A percentile compares a stretch with the other conserved stretches of the same genome.
Evolutionary conservation across 1,140 invertebrate genomes (phyloP).

Genomic region (Octopus sinensis): DNA sequence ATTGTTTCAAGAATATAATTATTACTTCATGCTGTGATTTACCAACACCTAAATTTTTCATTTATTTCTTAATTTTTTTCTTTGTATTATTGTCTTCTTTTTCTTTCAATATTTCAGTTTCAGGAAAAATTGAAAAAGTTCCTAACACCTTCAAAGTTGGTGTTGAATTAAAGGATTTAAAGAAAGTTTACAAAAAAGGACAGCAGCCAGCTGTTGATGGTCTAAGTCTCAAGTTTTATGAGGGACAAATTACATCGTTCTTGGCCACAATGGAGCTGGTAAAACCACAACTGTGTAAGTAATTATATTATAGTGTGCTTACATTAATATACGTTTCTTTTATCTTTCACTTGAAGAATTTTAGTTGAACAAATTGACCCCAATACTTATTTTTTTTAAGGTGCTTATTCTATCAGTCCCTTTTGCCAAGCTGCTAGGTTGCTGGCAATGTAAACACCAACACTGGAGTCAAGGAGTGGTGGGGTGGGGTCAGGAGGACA

Average conservation of each 20-base stretch:
- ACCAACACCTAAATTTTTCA: not conserved
- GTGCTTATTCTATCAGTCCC: too few species aligned
- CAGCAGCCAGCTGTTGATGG: slow-evolving; percentile 66
- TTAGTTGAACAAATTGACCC: too few species aligned
- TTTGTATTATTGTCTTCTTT: too few species aligned
- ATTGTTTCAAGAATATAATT: not conserved
- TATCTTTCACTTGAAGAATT: too few species aligned
- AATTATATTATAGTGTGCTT: not conserved
- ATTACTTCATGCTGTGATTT: not conserved
- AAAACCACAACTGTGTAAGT: slow-evolving; percentile 67
- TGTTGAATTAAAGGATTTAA: slow-evolving; percentile 65
- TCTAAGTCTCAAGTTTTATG: slow-evolving; percentile 64
- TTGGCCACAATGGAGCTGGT: slow-evolving; percentile 68
- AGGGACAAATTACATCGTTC: slow-evolving; percentile 65
- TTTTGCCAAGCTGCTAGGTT: too few species aligned
- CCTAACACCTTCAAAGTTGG: slow-evolving; percentile 62
- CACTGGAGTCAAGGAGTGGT: too few species aligned
- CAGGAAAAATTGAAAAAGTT: slow-evolving; percentile 61
- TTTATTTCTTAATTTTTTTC: too few species aligned
- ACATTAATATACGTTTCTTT: too few species aligned
- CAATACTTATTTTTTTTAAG: too few species aligned
- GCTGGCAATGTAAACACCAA: too few species aligned
- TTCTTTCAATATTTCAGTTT: slow-evolving; percentile 5
- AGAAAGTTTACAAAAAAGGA: slow-evolving; percentile 61
- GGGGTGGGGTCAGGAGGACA: too few species aligned